These are phyloP conservation scores for Pampus argenteus DNA, from an alignment of 2,797 vertebrate genomes.

Conservation along the genomic window DNA sequence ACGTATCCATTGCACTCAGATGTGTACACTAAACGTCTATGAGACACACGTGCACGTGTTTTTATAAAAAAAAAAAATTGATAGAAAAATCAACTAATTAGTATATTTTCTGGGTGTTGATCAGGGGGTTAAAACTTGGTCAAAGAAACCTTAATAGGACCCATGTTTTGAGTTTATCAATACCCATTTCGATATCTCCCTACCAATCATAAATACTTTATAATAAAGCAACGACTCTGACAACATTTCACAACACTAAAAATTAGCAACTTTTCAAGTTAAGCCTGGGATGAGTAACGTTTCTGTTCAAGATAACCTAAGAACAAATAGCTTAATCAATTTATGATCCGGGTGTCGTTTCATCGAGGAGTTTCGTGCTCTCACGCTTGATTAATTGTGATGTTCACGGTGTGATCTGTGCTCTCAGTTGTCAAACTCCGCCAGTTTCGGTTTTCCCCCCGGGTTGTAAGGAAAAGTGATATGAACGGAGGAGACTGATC, in stretches of 20 bases:
- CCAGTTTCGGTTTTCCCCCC: constrained; percentile 56
- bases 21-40: neutral
- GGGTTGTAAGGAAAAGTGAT: constrained; percentile 63
- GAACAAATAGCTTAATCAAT: constrained; percentile 43
- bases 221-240: neutral
- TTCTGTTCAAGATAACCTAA: constrained; percentile 18
- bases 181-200: neutral
- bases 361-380: constrained; percentile 60
- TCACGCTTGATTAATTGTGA: constrained; percentile 79
- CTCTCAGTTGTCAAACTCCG: constrained; percentile 34
- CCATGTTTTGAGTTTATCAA: neutral
- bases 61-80: too few species aligned
- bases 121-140: neutral
- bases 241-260: constrained; percentile 1
- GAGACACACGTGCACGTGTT: too few species aligned
- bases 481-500: constrained; percentile 36
- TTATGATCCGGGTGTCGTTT: constrained; percentile 46
- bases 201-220: neutral
- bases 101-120: too few species aligned
- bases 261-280: neutral
- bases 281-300: neutral
- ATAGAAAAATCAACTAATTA: too few species aligned
- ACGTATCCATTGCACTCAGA: constrained; percentile 49
- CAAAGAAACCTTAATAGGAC: neutral
- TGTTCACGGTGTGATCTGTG: constrained; percentile 55